Evolutionary conservation across 2,797 vertebrate genomes (phyloP), one percentile per base, ranked within the genome.

Genomic region (Scomberomorus guttatus): DNA sequence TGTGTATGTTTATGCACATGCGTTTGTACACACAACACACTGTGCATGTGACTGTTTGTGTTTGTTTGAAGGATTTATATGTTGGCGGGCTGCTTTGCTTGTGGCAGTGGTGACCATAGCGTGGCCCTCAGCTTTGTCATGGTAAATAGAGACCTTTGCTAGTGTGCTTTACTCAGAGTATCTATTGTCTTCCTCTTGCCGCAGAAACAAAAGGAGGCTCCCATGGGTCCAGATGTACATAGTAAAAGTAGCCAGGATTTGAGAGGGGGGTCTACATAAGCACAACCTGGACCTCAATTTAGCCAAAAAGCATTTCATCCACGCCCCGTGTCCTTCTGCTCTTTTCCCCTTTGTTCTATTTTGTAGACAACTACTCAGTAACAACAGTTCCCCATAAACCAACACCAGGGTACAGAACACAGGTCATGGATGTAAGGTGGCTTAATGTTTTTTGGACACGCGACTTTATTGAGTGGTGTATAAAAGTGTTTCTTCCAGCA

Each of bases 61-160:
- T 61, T 76, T 39, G 48, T 75, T 14, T 25, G 71, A 76, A 78
- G 75, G 85, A 91, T 92, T 88, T 92, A 86, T 78, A 83, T 15
- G 56, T 77, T 79, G 72, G 75, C n/a, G 44, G 72, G 79, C 79
- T 29, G 84, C 87, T 82, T 78, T 24, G 77, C 67, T 76, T 79
- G 83, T 54, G 85, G 88, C 85, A 10, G 57, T 20, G 58, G 61
- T 81, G 92, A 91, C 94, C 91, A 80, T 13, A 59, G 70, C 55
- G 3, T 87, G 89, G 75, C 90, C 89, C 65, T 77, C 52, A 44
- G 88, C 89, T 95, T 94, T 93, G 93, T 92, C 88, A 92, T 90
- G 89, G 82, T 93, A 91, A 94, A 90, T 65, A 89, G 82, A 84
- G 84, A 86, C 86, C 87, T 85, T 83, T 78, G 81, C 77, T 67